Evolutionary conservation across 1,140 invertebrate genomes (phyloP), one percentile per base, ranked within the genome.

Genomic region (Vanessa tameamea): DNA sequence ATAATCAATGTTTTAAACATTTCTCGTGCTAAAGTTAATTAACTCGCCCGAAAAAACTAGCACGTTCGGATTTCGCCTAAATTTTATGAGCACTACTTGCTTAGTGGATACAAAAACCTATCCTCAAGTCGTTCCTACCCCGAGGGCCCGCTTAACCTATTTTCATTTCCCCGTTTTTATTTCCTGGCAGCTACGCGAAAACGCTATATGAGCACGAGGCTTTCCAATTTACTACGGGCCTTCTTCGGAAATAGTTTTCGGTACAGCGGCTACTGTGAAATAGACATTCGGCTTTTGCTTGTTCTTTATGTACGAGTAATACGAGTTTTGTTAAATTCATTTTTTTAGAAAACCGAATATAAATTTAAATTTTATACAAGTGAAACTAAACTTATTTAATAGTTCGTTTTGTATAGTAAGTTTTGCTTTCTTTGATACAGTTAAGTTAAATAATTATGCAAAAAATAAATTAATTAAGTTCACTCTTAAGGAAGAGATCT

Each of bases 161-260:
- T 88, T 88, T 84, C 85, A 82, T 87, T 86, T 89, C 79, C 82
- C 78, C 85, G 79, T 87, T 88, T 90, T 89, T 90, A 88, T 90
- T 87, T 82, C 79, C 77, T 76, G 76, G 72, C 72, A 69, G 77
- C 81, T 80, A 79, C 80, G 79, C 79, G 79, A 72, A 79, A 77
- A 76, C 78, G 73, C 80, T 75, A 61, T 78, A 78, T 67, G 76
- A 78, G 73, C 77, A 77, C 73, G 79, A 77, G 78, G 82, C 83
- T 85, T 87, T 87, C 85, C 86, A 87, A 87, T 87, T 86, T 86
- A 86, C 83, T 80, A 79, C 72, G 75, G 76, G 73, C 64, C 77
- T 81, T 70, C 72, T 81, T 78, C 75, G 76, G 80, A 82, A 79
- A 79, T 79, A 83, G 81, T 81, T 81, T 81, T 77, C 75, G 73